Percentiles rank a stretch among this genome's conserved stretches.
Conservation (phyloP, 2,113 vertebrate species). For the Pithys albifrons region DNA sequence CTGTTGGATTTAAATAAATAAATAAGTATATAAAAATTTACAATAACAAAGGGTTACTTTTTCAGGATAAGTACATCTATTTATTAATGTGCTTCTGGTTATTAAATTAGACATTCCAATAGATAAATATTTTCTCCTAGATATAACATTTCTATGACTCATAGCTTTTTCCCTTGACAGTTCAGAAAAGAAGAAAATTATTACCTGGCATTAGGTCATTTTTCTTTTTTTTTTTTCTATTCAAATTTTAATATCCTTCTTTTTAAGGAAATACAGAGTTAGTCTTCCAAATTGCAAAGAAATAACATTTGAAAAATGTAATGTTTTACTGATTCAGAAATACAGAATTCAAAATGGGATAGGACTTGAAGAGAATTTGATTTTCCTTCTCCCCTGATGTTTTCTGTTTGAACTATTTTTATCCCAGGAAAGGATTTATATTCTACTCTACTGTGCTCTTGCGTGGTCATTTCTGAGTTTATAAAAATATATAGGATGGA, state of each 20-base stretch:
- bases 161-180: background rate
- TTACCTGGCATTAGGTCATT: background rate
- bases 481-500: slow-evolving; percentile 65
- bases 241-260: background rate
- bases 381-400: background rate
- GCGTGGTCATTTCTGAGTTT: slow-evolving; percentile 51
- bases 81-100: background rate
- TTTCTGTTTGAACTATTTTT: slow-evolving; percentile 58
- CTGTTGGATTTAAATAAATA: background rate
- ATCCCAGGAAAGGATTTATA: slow-evolving; percentile 44
- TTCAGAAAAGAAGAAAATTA: background rate
- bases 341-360: slow-evolving; percentile 30
- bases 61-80: background rate
- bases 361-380: background rate
- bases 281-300: background rate
- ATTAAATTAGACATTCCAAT: background rate
- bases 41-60: background rate
- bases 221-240: background rate
- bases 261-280: slow-evolving; percentile 4
- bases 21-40: background rate
- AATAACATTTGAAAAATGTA: slow-evolving; percentile 20
- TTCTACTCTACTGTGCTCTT: slow-evolving; percentile 33
- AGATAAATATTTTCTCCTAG: background rate
- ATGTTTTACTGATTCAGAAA: slow-evolving; percentile 32
- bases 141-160: background rate